Evolutionary conservation across 2,797 vertebrate species (phyloP), one percentile per base, ranked within the genome.

Genomic region (Phalloptychus januarius): DNA sequence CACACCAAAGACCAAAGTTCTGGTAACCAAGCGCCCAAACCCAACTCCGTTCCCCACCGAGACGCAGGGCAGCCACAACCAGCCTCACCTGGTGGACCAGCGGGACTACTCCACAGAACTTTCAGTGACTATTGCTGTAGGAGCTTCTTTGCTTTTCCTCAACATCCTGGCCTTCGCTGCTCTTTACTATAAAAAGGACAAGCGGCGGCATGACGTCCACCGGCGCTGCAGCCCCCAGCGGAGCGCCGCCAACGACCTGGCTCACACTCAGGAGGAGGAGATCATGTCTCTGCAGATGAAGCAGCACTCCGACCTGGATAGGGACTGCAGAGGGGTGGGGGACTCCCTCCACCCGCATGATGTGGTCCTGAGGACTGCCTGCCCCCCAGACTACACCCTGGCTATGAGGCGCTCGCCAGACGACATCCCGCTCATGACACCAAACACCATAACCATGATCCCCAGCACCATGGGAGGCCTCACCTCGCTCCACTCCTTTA

Each of bases 231-330:
- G 98, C 92, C 98, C 98, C 2, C 98, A 99, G 84, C 96, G 97
- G 76, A 97, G 95, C 20, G 95, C 98, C 0, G 95, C 97, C 88
- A 99, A 99, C 12, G 98, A 99, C 92, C 96, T 99, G 81, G 97
- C 98, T 61, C 94, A 99, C 88, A 97, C 97, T 86, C 98, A 99
- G 93, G 98, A 99, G 95, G 98, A 99, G 93, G 98, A 99, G 94
- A 97, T 99, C 91, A 99, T 99, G 98, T 99, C 98, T 88, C 96
- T 99, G 86, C 98, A 99, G 93, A 98, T 99, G 98, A 99, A 99
- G 96, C 98, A 99, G 96, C 98, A 98, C 96, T 97, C 97, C 50
- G 98, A 99, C 93, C 95, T 99, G 96, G 97, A 98, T 94, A 97
- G 97, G 90, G 98, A 99, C 94, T 98, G 95, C 89, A 88, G 95